Percentiles rank a stretch among this genome's conserved stretches.
These are phyloP conservation scores for Acipenser ruthenus DNA, from an alignment of 2,797 vertebrate species.

Conservation along the genomic window DNA sequence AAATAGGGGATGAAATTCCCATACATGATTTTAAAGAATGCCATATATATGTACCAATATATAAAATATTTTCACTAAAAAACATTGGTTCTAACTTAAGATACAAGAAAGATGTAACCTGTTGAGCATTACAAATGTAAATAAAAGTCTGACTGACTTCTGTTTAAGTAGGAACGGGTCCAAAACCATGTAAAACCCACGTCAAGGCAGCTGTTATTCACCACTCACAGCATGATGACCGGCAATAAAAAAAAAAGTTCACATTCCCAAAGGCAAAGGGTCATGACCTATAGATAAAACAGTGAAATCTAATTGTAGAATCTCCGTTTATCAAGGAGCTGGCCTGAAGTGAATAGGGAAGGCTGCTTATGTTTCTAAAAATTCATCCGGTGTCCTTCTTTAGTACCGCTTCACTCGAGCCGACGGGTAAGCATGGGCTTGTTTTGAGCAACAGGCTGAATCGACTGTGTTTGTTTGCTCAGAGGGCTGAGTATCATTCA, in stretches of 20 bases:
- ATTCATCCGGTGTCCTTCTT: constrained; percentile 18
- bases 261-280: constrained; percentile 45
- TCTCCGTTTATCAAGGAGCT: constrained; percentile 36
- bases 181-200: constrained; percentile 35
- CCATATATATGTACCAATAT: constrained; percentile 5
- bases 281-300: constrained; percentile 44
- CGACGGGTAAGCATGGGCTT: constrained; percentile 22
- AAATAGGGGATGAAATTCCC: not conserved
- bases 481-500: constrained; percentile 13
- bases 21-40: not conserved
- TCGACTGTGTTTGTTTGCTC: constrained; percentile 21
- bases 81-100: too few species aligned
- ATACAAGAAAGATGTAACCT: not conserved
- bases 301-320: constrained; percentile 44
- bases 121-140: constrained; percentile 8
- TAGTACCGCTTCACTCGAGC: constrained; percentile 14
- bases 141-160: constrained; percentile 23
- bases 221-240: constrained; percentile 34
- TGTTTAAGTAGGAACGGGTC: constrained; percentile 30
- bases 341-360: constrained; percentile 30
- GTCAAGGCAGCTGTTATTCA: constrained; percentile 38
- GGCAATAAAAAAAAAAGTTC: constrained; percentile 42
- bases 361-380: constrained; percentile 27
- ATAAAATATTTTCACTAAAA: not conserved
- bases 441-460: constrained; percentile 17